phyloP scores from a whole-genome alignment of 2,113 vertebrate genomes.

The Esox niger region DNA sequence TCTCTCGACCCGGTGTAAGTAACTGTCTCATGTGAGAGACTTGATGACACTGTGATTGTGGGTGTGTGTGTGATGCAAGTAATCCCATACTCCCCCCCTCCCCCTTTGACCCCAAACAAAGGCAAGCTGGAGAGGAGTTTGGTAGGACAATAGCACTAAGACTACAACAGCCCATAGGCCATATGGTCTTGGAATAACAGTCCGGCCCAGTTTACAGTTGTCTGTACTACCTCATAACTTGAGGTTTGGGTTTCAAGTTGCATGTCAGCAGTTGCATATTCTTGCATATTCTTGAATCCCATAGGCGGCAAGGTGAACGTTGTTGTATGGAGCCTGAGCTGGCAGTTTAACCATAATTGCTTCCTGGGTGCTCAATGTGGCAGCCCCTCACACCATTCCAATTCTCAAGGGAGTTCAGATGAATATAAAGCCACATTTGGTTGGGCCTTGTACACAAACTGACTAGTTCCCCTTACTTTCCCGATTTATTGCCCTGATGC shows the following conservation, averaged over 20 bases:
- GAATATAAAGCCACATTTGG: no score
- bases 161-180: not conserved
- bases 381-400: no score
- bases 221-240: not conserved
- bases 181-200: conserved; percentile 1
- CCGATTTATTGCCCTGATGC: no score
- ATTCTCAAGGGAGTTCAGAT: no score
- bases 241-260: not conserved
- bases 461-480: no score
- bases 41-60: conserved; percentile 34
- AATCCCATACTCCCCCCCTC: conserved; percentile 41
- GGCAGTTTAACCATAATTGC: no score
- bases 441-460: no score
- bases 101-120: conserved; percentile 63
- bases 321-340: no score
- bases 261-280: not conserved
- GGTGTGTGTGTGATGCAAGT: conserved; percentile 57
- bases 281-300: no score
- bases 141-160: not conserved
- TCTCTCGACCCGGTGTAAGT: not conserved
- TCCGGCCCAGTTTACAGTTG: not conserved
- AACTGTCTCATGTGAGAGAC: conserved; percentile 17
- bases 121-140: conserved; percentile 51
- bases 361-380: no score
- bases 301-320: no score